Base-by-base conservation (phyloP, 2,888 invertebrate species). In the Graphium colonna region DNA sequence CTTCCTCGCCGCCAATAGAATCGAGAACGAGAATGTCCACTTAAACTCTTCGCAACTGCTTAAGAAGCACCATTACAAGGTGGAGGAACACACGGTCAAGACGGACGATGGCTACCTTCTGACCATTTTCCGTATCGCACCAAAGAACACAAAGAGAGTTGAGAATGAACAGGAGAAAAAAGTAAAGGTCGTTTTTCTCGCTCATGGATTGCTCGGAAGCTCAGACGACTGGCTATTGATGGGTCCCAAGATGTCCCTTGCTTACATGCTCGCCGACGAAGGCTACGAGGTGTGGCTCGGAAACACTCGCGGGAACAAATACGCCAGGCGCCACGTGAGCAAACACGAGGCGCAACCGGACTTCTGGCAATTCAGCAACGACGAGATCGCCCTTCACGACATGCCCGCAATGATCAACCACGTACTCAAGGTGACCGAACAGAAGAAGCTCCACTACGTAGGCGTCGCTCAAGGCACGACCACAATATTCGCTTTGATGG, bases 151-250 rank as follows among this genome's bases (percentile, higher is more conserved):
- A 33, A 13, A 43, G 16, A 8, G 45, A 7, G 55, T 64, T 12
- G 61, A 60, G n/a, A 33, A 16, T n/a, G 28, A 5, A 21, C 36
- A 50, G 12, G 71, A 73, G 47, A 65, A 65, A 26, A 64, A 62
- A 51, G 69, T 70, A 40, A 74, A 69, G 4, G 88, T 86, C 1
- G 90, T 91, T 0, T 81, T 93, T 55, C 62, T 93, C 36, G 85
- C 92, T 79, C 93, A 93, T 69, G 93, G 95, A 3, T 73, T 95
- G 1, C 72, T 94, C n/a, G 92, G 92, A 41, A 92, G 92, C 60
- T 91, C 94, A 0, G 91, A 92, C 21, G 92, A 93, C 71, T 96
- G 93, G 92, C 81, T 95, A 2, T 79, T 94, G 57, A 91, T 93
- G 73, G 92, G 92, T 12, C 92, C 92, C 0, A 79, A 89, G 52